Evolutionary conservation across 1,140 invertebrate genomes (phyloP).

Genomic region (Pseudomyrmex gracilis): DNA sequence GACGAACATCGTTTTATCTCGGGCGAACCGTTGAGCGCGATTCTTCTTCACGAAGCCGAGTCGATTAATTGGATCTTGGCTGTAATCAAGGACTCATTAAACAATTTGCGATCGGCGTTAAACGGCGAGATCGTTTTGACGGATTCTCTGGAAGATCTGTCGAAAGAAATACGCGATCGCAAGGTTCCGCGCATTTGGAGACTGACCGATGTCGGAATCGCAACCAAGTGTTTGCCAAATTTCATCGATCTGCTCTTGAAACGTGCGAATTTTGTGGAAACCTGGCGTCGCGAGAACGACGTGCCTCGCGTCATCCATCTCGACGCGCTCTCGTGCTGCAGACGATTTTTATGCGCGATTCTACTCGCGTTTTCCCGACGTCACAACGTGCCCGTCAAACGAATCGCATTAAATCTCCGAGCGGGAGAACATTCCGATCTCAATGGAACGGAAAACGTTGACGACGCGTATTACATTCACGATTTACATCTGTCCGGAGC

Average conservation of each 20-base stretch:
- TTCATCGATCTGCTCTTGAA: conserved; percentile 77
- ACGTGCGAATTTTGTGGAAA: conserved; percentile 78
- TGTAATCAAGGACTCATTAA: conserved; percentile 84
- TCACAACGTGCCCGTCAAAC: conserved; percentile 87
- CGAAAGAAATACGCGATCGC: conserved; percentile 85
- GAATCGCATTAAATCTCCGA: conserved; percentile 87
- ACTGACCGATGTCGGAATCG: conserved; percentile 50
- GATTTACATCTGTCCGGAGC: conserved; percentile 94
- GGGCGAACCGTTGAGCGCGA: conserved; percentile 88
- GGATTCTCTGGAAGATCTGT: conserved; percentile 87
- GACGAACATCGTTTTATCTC: conserved; percentile 86
- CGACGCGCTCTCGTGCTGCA: conserved; percentile 89
- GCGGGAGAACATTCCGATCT: conserved; percentile 73
- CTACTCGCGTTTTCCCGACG: conserved; percentile 89
- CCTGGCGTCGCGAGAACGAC: conserved; percentile 87
- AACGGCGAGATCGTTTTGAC: conserved; percentile 88
- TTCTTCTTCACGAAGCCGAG: conserved; percentile 88
- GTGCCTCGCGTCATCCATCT: conserved; percentile 88
- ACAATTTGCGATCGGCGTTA: conserved; percentile 87
- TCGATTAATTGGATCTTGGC: conserved; percentile 87
- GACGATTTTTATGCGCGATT: conserved; percentile 89
- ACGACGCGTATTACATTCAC: conserved; percentile 92
- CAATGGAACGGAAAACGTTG: conserved; percentile 70
- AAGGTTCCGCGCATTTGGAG: conserved; percentile 85
- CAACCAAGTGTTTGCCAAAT: conserved; percentile 57